Conservation (phyloP, 2,797 vertebrate genomes). For the Rhinogobio ventralis region DNA sequence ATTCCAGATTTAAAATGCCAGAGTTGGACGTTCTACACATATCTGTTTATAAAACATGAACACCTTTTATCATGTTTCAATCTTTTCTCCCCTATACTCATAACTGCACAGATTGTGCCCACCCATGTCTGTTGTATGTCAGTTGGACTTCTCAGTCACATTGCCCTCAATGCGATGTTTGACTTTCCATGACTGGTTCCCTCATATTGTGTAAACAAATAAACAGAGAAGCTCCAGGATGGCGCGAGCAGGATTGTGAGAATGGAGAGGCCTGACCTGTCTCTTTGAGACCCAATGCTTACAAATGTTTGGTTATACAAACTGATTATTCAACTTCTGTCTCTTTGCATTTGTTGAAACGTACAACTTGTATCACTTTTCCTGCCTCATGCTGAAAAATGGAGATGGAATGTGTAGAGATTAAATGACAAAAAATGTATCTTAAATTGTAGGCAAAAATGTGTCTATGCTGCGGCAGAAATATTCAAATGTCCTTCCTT, state of each 20-base stretch:
- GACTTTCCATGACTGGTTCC: constrained; percentile 68
- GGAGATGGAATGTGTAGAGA: neutral
- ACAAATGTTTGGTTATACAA: constrained; percentile 1
- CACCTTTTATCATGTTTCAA: neutral
- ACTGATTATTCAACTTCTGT: neutral
- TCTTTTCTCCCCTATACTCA: neutral
- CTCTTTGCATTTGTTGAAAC: neutral
- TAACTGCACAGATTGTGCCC: neutral
- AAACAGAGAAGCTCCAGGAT: constrained; percentile 65
- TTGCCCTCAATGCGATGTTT: constrained; percentile 52
- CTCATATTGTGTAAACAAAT: constrained; percentile 67
- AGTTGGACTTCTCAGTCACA: constrained; percentile 57
- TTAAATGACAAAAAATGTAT: neutral
- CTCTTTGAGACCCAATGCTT: neutral
- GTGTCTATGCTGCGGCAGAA: neutral
- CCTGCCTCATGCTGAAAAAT: neutral
- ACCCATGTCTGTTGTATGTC: constrained; percentile 41
- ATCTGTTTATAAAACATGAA: neutral
- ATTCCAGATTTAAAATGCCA: neutral
- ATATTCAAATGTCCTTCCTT: neutral
- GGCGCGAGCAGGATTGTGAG: constrained; percentile 68
- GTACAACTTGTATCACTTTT: neutral
- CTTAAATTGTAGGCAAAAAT: neutral
- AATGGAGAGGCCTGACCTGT: constrained; percentile 59
- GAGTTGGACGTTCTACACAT: neutral